Percentiles rank a stretch among this genome's conserved stretches.
Evolutionary conservation across 2,888 invertebrate species (phyloP).

Genomic region (Parnassius smintheus): DNA sequence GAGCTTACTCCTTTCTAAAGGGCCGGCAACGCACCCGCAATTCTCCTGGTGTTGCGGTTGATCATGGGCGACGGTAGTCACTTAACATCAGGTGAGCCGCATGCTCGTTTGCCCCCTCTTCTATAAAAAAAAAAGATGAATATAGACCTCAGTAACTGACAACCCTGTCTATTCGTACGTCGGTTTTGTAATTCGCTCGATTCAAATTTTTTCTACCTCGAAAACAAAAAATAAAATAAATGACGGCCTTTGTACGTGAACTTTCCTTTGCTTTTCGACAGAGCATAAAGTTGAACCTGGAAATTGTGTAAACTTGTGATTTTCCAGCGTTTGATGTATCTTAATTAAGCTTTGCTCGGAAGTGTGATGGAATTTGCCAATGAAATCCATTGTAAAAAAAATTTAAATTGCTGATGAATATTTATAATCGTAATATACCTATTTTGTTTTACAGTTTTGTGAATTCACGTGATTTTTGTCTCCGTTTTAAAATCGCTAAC

Average conservation of each 20-base stretch:
- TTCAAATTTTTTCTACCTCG: constrained; percentile 68
- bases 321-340: constrained; percentile 63
- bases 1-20: too few relatives aligned
- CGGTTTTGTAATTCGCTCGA: constrained; percentile 69
- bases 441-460: background rate
- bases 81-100: too few relatives aligned
- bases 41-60: too few relatives aligned
- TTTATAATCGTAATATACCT: constrained; percentile 38
- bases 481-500: too few relatives aligned
- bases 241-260: constrained; percentile 63
- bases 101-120: too few relatives aligned
- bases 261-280: constrained; percentile 70
- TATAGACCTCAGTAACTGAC: constrained; percentile 24
- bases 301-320: constrained; percentile 67
- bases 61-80: too few relatives aligned
- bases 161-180: constrained; percentile 56
- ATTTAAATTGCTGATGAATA: constrained; percentile 42
- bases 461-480: too few relatives aligned
- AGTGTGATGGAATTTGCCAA: constrained; percentile 47
- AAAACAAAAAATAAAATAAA: constrained; percentile 63
- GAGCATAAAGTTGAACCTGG: constrained; percentile 69
- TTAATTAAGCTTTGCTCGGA: constrained; percentile 53
- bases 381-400: constrained; percentile 42
- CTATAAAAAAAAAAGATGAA: background rate
- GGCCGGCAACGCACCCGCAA: too few relatives aligned